Evolutionary conservation across 2,113 vertebrate genomes (phyloP).

Genomic region (Pelmatolapia mariae): DNA sequence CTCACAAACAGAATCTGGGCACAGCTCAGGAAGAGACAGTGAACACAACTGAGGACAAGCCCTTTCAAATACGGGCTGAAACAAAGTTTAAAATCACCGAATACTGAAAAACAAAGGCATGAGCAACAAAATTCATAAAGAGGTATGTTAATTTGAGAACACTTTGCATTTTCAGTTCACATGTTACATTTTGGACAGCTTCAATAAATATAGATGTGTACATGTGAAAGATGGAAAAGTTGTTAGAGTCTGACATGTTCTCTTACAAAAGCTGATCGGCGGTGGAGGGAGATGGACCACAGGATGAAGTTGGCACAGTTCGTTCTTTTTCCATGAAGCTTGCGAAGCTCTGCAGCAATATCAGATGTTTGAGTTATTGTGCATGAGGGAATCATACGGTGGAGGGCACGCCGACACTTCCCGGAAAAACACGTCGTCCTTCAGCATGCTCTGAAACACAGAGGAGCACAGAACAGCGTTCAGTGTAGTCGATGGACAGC

Average conservation of each 20-base stretch:
- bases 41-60: neutral
- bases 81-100: neutral
- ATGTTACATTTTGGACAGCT: conserved; percentile 9
- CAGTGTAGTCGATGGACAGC: too few relatives aligned
- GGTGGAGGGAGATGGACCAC: neutral
- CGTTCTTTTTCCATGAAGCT: neutral
- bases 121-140: neutral
- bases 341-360: neutral
- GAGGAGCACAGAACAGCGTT: neutral
- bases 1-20: neutral
- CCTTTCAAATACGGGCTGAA: neutral
- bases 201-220: conserved; percentile 42
- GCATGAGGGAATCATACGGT: conserved; percentile 68
- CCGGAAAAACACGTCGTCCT: conserved; percentile 87
- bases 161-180: conserved; percentile 16
- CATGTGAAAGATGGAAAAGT: neutral
- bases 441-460: conserved; percentile 87
- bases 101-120: neutral
- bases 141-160: neutral
- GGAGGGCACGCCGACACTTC: conserved; percentile 72
- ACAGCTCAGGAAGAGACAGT: neutral
- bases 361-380: conserved; percentile 77
- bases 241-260: neutral
- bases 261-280: neutral
- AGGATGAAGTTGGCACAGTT: neutral